Evolutionary conservation across 2,113 vertebrate genomes (phyloP).

Genomic region (Pomatorhinus ruficollis): DNA sequence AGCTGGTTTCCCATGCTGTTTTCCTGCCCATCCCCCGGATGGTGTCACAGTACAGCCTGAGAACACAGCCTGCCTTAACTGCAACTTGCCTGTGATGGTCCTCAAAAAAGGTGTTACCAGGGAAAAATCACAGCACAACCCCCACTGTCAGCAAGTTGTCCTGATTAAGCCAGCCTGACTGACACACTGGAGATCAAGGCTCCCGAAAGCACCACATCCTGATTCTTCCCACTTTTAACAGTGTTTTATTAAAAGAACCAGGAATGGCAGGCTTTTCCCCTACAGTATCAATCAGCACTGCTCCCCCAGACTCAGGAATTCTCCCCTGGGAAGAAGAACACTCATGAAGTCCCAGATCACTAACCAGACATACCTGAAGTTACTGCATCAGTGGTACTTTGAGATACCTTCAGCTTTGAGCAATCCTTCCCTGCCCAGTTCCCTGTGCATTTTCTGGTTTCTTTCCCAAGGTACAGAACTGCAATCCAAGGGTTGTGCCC

Average conservation of each 20-base stretch:
- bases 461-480: not conserved
- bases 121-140: not conserved
- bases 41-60: not conserved
- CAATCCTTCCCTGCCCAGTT: not conserved
- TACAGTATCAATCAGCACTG: not conserved
- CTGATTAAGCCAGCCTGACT: not conserved
- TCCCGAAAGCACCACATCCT: not conserved
- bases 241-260: not conserved
- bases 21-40: not conserved
- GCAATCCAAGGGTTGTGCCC: not conserved
- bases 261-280: not conserved
- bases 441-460: not conserved
- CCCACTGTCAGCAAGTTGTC: not conserved
- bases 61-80: not conserved
- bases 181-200: not conserved
- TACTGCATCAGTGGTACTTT: not conserved
- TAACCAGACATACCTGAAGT: not conserved
- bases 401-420: not conserved
- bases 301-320: not conserved
- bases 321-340: not conserved
- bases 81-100: not conserved
- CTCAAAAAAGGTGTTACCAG: not conserved
- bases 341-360: not conserved
- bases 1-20: not conserved
- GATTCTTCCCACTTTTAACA: not conserved